Conservation (phyloP, 1,140 invertebrate species). For the Dermatophagoides farinae region DNA sequence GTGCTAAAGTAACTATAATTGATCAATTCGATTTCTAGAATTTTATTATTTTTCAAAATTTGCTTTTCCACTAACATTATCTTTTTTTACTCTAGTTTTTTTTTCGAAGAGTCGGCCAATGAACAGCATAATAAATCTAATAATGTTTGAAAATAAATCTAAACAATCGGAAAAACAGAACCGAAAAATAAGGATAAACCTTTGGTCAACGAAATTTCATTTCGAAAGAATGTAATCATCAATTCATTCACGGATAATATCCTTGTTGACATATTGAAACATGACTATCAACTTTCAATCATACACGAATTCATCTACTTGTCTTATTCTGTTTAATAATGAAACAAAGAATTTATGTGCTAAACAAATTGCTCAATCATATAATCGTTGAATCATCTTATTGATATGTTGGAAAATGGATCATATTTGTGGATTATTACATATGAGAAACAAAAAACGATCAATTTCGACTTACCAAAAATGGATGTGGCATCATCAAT, state of each 20-base stretch:
- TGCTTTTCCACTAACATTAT: background rate
- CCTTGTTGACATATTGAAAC: slow-evolving; percentile 44
- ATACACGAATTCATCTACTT: slow-evolving; percentile 54
- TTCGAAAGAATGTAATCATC: slow-evolving; percentile 35
- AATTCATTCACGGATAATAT: slow-evolving; percentile 43
- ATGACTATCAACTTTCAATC: slow-evolving; percentile 53
- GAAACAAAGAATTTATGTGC: slow-evolving; percentile 48
- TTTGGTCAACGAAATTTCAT: slow-evolving; percentile 23
- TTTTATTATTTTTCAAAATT: background rate
- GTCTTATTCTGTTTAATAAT: slow-evolving; percentile 57
- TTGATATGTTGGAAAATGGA: slow-evolving; percentile 16
- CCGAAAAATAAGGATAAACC: slow-evolving; percentile 21
- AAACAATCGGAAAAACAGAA: slow-evolving; percentile 22
- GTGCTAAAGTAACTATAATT: background rate
- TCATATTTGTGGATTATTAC: slow-evolving; percentile 13
- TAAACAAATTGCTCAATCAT: slow-evolving; percentile 32
- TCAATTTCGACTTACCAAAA: slow-evolving; percentile 38
- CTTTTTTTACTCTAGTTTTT: background rate
- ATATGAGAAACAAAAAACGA: slow-evolving; percentile 2
- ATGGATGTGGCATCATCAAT: slow-evolving; percentile 58
- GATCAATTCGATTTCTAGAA: background rate
- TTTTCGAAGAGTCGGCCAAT: slow-evolving; percentile 24
- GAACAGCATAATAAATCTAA: slow-evolving; percentile 9
- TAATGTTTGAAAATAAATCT: slow-evolving; percentile 18
- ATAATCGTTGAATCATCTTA: slow-evolving; percentile 22